Conservation (phyloP, 23 tunicate species). For the Ciona savignyi region DNA sequence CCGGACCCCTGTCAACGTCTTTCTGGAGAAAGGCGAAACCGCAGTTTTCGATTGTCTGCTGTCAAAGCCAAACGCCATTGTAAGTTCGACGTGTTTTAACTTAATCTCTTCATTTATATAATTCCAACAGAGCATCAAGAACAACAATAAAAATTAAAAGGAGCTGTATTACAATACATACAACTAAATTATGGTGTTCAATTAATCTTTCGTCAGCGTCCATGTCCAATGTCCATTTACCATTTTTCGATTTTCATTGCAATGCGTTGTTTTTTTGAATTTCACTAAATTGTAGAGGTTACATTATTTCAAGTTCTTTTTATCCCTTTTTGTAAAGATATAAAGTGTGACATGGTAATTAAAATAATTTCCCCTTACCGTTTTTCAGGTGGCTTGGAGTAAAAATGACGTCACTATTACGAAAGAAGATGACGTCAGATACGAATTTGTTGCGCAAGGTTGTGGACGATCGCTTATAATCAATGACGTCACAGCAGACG, state of each 20-base stretch:
- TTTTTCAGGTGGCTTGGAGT: conserved; percentile 56
- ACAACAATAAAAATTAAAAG: too few species aligned
- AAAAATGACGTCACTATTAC: conserved; percentile 48
- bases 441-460: conserved; percentile 61
- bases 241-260: too few species aligned
- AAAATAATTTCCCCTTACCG: too few species aligned
- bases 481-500: conserved; percentile 44
- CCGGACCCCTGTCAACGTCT: conserved; percentile 38
- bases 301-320: too few species aligned
- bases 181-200: too few species aligned
- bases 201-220: too few species aligned
- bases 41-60: conserved; percentile 51
- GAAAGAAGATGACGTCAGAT: conserved; percentile 33
- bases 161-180: too few species aligned
- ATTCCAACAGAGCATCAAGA: background rate
- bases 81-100: background rate
- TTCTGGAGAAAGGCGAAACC: conserved; percentile 49
- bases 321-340: too few species aligned
- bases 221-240: too few species aligned
- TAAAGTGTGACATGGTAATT: too few species aligned
- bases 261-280: too few species aligned
- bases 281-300: too few species aligned
- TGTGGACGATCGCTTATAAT: conserved; percentile 62
- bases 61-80: conserved; percentile 59
- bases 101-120: background rate